phyloP scores from a whole-genome alignment of 2,113 vertebrate species.

The Oryzias melastigma region DNA sequence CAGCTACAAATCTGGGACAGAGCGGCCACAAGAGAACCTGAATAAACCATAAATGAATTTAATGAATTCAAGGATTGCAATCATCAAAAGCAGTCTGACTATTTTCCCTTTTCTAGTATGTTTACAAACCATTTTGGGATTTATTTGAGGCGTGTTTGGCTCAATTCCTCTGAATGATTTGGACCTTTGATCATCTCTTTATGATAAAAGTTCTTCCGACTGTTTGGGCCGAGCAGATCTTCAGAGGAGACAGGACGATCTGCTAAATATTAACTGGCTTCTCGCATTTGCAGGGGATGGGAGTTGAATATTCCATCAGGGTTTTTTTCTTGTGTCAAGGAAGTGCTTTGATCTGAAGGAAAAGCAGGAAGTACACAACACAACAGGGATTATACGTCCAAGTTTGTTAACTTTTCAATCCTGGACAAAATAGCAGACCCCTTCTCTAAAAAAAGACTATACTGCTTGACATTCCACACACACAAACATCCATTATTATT shows the following conservation, averaged over 20 bases:
- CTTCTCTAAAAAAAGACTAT: neutral
- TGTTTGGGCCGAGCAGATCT: constrained; percentile 7
- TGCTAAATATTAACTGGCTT: constrained; percentile 7
- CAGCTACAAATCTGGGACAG: too few species aligned
- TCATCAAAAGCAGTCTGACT: neutral
- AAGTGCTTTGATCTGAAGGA: constrained; percentile 52
- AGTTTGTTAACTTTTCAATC: constrained; percentile 26
- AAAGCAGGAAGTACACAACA: constrained; percentile 9
- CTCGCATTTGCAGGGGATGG: constrained; percentile 16
- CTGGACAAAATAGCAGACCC: neutral
- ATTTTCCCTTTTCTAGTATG: constrained; percentile 3
- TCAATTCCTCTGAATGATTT: neutral
- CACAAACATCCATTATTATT: constrained; percentile 29
- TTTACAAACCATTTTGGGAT: neutral
- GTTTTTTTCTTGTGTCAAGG: constrained; percentile 26
- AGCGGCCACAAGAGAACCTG: too few species aligned
- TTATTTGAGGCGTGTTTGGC: constrained; percentile 1
- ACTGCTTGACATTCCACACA: constrained; percentile 24
- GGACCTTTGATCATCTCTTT: constrained; percentile 3
- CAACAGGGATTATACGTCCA: constrained; percentile 8
- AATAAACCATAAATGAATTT: too few species aligned
- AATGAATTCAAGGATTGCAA: too few species aligned
- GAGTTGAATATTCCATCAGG: constrained; percentile 8
- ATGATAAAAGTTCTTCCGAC: constrained; percentile 11
- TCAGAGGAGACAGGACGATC: neutral